Evolutionary conservation across 2,797 vertebrate genomes (phyloP).

Genomic region (Loris lydekkerianus): DNA sequence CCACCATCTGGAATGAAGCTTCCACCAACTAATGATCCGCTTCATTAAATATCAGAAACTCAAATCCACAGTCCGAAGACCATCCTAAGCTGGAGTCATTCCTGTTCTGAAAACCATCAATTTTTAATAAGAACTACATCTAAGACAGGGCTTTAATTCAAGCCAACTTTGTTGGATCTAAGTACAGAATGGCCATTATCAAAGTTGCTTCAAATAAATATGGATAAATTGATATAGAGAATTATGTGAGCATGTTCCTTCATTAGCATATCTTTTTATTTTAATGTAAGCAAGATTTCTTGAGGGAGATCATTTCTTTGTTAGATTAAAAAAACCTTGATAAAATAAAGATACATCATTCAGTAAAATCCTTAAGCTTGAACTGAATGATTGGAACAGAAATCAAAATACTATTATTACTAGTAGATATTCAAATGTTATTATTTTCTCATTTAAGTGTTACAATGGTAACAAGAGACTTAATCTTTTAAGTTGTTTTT

Average conservation of each 20-base stretch:
- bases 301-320: not conserved
- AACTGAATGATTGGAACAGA: not conserved
- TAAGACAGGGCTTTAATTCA: not conserved
- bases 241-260: not conserved
- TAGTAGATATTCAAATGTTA: not conserved
- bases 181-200: not conserved
- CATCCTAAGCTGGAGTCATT: not conserved
- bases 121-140: not conserved
- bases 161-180: not conserved
- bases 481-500: not conserved
- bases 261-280: not conserved
- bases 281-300: conserved; percentile 25
- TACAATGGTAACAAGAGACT: not conserved
- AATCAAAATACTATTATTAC: not conserved
- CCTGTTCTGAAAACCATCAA: not conserved
- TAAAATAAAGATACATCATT: not conserved
- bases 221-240: not conserved
- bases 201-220: not conserved
- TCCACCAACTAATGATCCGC: not conserved
- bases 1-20: not conserved
- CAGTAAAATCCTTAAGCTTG: not conserved
- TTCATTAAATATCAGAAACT: conserved; percentile 14
- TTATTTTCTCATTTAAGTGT: not conserved
- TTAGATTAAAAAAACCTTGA: not conserved
- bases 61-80: not conserved